Percentiles rank a stretch among this genome's conserved stretches.
Evolutionary conservation across 2,113 vertebrate species (phyloP).

Genomic region (Ictalurus punctatus): DNA sequence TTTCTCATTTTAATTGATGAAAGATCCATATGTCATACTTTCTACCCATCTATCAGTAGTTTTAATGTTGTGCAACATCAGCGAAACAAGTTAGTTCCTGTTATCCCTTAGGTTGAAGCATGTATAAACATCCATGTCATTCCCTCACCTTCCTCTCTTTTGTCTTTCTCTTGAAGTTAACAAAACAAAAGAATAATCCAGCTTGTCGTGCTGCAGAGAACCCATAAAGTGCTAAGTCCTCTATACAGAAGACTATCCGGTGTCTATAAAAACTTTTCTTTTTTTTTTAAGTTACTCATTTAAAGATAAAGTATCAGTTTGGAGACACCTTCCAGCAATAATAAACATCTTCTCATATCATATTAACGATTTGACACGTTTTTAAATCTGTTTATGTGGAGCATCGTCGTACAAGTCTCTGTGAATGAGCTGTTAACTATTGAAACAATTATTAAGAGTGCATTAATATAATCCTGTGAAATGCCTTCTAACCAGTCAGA

Average conservation of each 20-base stretch:
- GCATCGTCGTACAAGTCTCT: not conserved
- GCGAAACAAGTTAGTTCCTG: constrained; percentile 8
- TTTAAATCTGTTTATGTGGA: not conserved
- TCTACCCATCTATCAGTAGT: not conserved
- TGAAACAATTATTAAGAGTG: not conserved
- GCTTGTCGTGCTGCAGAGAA: not conserved
- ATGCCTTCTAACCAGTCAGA: not conserved
- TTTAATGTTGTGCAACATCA: not conserved
- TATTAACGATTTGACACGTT: not conserved
- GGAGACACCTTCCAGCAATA: not conserved
- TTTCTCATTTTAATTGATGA: not conserved
- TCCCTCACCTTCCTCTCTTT: not conserved
- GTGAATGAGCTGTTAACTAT: not conserved
- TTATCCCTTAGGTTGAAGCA: constrained; percentile 11
- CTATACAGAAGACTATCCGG: not conserved
- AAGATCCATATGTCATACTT: not conserved
- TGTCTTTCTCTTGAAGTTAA: not conserved
- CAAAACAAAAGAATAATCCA: constrained; percentile 7
- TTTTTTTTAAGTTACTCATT: too few species aligned
- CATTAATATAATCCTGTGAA: not conserved
- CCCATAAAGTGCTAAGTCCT: not conserved
- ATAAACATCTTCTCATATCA: not conserved
- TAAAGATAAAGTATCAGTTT: not conserved
- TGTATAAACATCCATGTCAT: not conserved
- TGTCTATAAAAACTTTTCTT: not conserved